phyloP scores from a whole-genome alignment of 1,140 invertebrate species.

The Fopius arisanus region DNA sequence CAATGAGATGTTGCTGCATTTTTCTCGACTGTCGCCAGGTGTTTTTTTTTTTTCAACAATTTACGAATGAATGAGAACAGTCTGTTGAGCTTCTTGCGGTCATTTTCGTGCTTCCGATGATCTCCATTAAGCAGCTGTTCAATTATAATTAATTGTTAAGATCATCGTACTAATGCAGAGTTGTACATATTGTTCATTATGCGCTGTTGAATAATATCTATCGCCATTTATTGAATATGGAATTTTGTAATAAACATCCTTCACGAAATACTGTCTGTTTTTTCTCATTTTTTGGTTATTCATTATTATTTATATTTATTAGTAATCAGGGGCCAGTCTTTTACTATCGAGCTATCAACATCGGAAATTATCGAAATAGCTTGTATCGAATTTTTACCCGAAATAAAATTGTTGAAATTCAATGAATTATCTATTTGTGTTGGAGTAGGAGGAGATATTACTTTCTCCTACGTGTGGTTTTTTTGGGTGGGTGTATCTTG shows the following conservation, averaged over 20 bases:
- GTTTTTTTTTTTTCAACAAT: not conserved
- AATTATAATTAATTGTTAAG: not conserved
- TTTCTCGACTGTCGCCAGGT: not conserved
- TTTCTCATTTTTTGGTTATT: too few species aligned
- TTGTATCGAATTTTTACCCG: too few species aligned
- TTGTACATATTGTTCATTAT: conserved; percentile 6
- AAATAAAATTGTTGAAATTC: too few species aligned
- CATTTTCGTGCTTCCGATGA: not conserved
- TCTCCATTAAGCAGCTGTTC: not conserved
- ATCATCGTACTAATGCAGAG: not conserved
- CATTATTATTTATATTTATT: too few species aligned
- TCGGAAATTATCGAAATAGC: too few species aligned
- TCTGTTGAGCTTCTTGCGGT: not conserved
- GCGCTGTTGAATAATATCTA: not conserved
- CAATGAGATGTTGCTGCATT: not conserved
- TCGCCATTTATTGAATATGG: not conserved
- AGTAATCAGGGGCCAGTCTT: too few species aligned
- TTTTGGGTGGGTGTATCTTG: too few species aligned
- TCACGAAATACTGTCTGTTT: too few species aligned
- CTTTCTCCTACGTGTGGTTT: too few species aligned
- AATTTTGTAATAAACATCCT: not conserved
- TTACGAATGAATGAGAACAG: not conserved
- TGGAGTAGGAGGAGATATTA: too few species aligned
- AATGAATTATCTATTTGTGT: too few species aligned
- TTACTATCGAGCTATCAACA: too few species aligned